Conservation (phyloP, 2,797 vertebrate genomes). For the Melanotaenia parkinsoni region DNA sequence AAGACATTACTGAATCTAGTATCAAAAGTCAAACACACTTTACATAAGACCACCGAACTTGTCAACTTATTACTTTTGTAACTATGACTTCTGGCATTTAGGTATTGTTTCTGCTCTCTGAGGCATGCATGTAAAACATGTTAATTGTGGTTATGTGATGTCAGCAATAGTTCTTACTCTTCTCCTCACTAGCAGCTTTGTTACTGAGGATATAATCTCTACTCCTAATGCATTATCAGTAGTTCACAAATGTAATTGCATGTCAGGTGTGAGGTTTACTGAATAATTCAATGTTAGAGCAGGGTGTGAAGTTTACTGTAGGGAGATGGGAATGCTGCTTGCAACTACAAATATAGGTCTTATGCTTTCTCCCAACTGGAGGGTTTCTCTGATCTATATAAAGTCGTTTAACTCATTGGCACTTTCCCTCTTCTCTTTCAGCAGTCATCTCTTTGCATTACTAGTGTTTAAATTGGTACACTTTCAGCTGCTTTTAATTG, state of each 20-base stretch:
- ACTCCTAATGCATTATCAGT: constrained; percentile 18
- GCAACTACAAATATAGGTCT: not conserved
- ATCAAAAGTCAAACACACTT: not conserved
- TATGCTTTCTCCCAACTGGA: not conserved
- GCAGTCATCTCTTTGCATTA: not conserved
- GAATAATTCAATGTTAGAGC: constrained; percentile 19
- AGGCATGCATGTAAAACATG: constrained; percentile 16
- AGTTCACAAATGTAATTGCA: not conserved
- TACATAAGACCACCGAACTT: not conserved
- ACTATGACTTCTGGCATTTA: constrained; percentile 13
- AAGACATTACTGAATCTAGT: not conserved
- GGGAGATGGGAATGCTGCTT: not conserved
- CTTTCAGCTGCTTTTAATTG: not conserved
- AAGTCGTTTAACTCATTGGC: not conserved
- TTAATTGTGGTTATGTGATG: not conserved
- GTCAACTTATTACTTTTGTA: constrained; percentile 4
- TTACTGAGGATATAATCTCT: constrained; percentile 12
- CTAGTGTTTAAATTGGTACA: not conserved
- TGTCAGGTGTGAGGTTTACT: constrained; percentile 9
- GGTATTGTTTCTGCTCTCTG: constrained; percentile 15
- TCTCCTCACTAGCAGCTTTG: not conserved
- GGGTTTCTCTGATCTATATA: not conserved
- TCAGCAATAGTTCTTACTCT: not conserved
- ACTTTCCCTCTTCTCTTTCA: not conserved
- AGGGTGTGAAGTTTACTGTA: not conserved